Percentiles rank a stretch among this genome's conserved stretches.
Evolutionary conservation across 1,140 invertebrate genomes (phyloP).

Genomic region (Contarinia nasturtii): DNA sequence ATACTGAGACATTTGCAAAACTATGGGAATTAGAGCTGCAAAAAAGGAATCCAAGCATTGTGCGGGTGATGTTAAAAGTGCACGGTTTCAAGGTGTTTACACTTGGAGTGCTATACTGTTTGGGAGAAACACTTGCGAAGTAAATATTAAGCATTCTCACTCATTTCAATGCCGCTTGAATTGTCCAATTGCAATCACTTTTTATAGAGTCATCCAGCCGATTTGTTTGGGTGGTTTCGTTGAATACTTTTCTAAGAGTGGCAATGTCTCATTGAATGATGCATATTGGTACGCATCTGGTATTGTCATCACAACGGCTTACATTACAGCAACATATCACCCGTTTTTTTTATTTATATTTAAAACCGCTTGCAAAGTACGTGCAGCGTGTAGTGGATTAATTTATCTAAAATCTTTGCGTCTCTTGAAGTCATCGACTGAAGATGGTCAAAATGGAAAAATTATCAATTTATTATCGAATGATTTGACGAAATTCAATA

Average conservation of each 20-base stretch:
- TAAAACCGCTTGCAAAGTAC: constrained; percentile 51
- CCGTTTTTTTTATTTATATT: constrained; percentile 57
- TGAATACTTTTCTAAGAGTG: constrained; percentile 36
- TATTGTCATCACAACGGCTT: constrained; percentile 41
- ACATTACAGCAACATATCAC: constrained; percentile 49
- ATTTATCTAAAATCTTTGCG: constrained; percentile 58
- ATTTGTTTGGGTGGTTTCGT: constrained; percentile 46
- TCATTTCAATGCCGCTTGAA: neutral
- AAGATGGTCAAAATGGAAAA: constrained; percentile 60
- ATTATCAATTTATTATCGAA: constrained; percentile 79
- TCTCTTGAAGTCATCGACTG: constrained; percentile 44
- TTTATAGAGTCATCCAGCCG: constrained; percentile 45
- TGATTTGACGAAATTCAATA: constrained; percentile 54
- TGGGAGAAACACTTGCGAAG: constrained; percentile 32
- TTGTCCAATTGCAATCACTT: neutral
- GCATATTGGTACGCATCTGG: constrained; percentile 49
- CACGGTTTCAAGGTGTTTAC: constrained; percentile 30
- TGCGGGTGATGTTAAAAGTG: constrained; percentile 28
- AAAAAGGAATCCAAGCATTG: constrained; percentile 28
- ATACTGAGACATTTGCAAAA: constrained; percentile 15
- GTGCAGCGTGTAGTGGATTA: constrained; percentile 57
- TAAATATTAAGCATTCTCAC: constrained; percentile 11
- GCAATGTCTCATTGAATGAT: constrained; percentile 23
- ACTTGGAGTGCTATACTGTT: constrained; percentile 27
- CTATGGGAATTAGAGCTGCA: constrained; percentile 17